phyloP scores from a whole-genome alignment of 1,140 invertebrate genomes.

The Lasaia peninsularis region DNA sequence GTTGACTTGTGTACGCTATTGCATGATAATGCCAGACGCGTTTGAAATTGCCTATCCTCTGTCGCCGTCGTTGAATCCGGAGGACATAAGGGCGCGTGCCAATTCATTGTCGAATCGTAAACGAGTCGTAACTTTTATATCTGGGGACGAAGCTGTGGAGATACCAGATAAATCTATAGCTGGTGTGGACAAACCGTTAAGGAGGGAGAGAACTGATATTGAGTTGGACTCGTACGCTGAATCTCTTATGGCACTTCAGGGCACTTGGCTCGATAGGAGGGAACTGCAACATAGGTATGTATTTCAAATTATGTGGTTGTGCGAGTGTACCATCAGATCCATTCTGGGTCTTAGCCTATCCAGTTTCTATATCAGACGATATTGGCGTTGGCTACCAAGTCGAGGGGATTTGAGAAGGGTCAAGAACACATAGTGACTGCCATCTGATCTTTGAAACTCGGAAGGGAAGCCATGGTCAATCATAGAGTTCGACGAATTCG shows the following conservation, averaged over 20 bases:
- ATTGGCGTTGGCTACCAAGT: no score
- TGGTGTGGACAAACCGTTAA: conserved; percentile 56
- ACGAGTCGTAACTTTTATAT: conserved; percentile 51
- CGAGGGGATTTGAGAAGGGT: no score
- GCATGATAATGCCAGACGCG: conserved; percentile 53
- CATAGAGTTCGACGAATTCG: no score
- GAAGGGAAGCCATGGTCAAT: no score
- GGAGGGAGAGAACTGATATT: conserved; percentile 71
- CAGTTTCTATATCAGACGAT: no score
- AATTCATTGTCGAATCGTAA: conserved; percentile 72
- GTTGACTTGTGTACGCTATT: conserved; percentile 9
- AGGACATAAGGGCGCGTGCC: conserved; percentile 74
- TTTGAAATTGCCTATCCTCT: conserved; percentile 76
- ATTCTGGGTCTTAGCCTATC: no score
- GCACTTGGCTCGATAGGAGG: conserved; percentile 78
- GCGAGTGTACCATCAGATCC: no score
- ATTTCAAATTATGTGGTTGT: no score
- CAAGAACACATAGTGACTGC: no score
- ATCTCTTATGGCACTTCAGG: conserved; percentile 64
- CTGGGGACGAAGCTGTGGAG: conserved; percentile 55
- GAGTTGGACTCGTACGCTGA: conserved; percentile 80
- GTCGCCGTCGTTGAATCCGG: conserved; percentile 61
- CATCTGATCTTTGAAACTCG: no score
- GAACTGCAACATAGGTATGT: conserved; percentile 80
- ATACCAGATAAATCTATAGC: conserved; percentile 64